Evolutionary conservation across 2,113 vertebrate genomes (phyloP).

Genomic region (Taurulus bubalis): DNA sequence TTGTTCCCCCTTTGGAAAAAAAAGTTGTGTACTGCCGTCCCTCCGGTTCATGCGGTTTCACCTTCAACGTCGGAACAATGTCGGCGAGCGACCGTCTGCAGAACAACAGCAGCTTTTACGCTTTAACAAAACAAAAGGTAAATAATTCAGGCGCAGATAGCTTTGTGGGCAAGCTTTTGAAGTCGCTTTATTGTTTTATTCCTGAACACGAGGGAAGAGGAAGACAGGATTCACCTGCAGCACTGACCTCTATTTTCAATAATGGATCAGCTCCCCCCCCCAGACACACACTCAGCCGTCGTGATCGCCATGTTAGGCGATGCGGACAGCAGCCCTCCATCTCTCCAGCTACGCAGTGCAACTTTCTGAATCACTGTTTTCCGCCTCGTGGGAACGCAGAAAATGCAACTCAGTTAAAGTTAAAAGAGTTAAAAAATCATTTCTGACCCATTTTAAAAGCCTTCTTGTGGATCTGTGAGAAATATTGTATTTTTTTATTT

Average conservation of each 20-base stretch:
- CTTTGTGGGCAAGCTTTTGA: background rate
- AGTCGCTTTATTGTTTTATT: conserved; percentile 10
- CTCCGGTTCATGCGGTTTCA: background rate
- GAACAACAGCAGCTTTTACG: conserved; percentile 44
- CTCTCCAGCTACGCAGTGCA: background rate
- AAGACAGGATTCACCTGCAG: conserved; percentile 13
- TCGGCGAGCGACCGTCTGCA: background rate
- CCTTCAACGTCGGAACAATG: background rate
- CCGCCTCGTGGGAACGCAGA: conserved; percentile 27
- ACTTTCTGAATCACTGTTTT: conserved; percentile 33
- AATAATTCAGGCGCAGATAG: conserved; percentile 56
- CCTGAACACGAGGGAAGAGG: background rate
- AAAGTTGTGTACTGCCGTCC: background rate
- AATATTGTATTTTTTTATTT: background rate
- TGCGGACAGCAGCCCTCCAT: background rate
- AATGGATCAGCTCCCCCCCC: conserved; percentile 47
- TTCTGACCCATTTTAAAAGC: conserved; percentile 21
- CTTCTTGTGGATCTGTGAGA: conserved; percentile 24
- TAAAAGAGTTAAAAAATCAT: conserved; percentile 39
- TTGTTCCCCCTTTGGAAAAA: background rate
- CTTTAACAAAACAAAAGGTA: conserved; percentile 46
- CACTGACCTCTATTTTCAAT: conserved; percentile 42
- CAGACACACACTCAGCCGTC: conserved; percentile 7
- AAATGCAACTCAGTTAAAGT: conserved; percentile 27
- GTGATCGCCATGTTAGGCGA: conserved; percentile 25